Evolutionary conservation across 2,113 vertebrate genomes (phyloP), one percentile per base, ranked within the genome.

Genomic region (Saiga tatarica): DNA sequence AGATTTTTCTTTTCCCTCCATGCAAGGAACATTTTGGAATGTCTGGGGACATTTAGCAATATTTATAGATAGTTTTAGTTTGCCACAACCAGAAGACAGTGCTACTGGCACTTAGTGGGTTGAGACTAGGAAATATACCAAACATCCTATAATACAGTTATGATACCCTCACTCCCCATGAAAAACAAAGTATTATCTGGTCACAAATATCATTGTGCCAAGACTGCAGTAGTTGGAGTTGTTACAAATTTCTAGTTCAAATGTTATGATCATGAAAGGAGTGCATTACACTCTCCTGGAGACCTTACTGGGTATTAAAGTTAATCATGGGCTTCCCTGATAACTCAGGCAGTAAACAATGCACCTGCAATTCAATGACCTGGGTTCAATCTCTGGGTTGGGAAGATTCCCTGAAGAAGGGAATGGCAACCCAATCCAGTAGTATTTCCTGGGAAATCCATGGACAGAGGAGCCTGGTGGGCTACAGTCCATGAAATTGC

Each of bases 141-240:
- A 91, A 74, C 9, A 85, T 57, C 5, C 10, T 83, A 5, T 82
- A 89, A 71, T 30, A 19, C 28, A 25, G 19, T 19, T 6, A 91
- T 47, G 13, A 0, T 6, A 16, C 47, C 3, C n/a, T 4, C 2
- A 0, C 26, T 3, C 36, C 11, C 2, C 71, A 25, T 26, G 11
- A 42, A 59, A 23, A 30, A 19, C 26, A 76, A 91, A 94, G 10
- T 57, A 25, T 59, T 55, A 25, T 39, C 36, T 71, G 2, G 3
- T 33, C 47, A 30, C 60, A 30, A 62, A 30, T 62, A 3, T 30
- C 28, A 30, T 30, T 30, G 60, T 62, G 6, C 28, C 28, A 62
- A 30, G 60, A 15, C 2, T 62, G 28, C 28, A 62, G 28, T 7
- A 62, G 13, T 30, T 30, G 28, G 28, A 62, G 60, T 30, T 62